Evolutionary conservation across 2,113 vertebrate species (phyloP).

Genomic region (Gymnocephalus cernua): DNA sequence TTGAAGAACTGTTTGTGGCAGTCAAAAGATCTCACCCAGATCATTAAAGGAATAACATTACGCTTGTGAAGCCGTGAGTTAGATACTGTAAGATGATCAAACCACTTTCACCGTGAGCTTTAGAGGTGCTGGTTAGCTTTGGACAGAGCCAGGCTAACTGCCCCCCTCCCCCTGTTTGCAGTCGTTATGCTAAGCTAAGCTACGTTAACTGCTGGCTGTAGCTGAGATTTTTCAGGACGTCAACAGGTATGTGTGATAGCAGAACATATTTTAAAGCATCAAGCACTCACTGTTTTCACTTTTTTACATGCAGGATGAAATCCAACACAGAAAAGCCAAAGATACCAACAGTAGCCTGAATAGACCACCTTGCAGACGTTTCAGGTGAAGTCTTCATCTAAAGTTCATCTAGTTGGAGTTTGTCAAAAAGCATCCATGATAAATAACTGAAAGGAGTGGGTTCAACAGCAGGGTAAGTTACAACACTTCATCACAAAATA

Average conservation of each 20-base stretch:
- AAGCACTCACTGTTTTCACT: neutral
- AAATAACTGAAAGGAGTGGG: neutral
- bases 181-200: neutral
- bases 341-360: neutral
- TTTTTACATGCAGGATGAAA: neutral
- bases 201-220: neutral
- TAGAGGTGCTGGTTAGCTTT: neutral
- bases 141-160: neutral
- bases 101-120: neutral
- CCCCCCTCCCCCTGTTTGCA: neutral
- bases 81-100: neutral
- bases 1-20: neutral
- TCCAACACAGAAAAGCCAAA: neutral
- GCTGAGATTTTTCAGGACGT: neutral
- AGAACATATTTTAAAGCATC: neutral
- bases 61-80: neutral
- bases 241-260: neutral
- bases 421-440: constrained; percentile 17
- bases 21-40: neutral
- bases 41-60: neutral
- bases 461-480: constrained; percentile 20
- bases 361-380: neutral
- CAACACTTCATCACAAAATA: constrained; percentile 28
- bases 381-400: neutral
- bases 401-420: neutral